Evolutionary conservation across 1,140 invertebrate species (phyloP), one percentile per base, ranked within the genome.

Genomic region (Lepidostoma basale): DNA sequence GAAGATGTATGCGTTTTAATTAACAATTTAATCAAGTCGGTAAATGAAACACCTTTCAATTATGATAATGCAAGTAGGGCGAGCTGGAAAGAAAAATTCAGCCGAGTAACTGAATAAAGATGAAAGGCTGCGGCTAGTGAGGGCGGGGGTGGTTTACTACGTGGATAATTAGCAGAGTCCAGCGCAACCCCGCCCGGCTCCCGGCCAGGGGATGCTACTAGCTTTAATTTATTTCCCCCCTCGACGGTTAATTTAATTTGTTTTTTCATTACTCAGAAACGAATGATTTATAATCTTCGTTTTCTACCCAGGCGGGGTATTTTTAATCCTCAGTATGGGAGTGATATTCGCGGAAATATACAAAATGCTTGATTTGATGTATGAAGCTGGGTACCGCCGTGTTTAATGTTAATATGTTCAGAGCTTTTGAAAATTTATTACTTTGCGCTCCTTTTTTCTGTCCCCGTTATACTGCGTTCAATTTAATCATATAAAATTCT

Each of bases 191-290:
- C n/a, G 10, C 28, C 52, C 4, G 45, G 45, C 22, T 49, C 22
- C 22, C 4, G 52, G 28, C 2, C 12, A 33, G 14, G 52, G 52
- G 52, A 12, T 56, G 28, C 22, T 28, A 30, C 28, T 30, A 23
- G 18, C 45, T 30, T 33, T 54, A 28, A 54, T 60, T 60, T 42
- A 40, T 60, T 60, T 42, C 22, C 14, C 25, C 36, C 39, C 56
- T 22, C 16, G 56, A n/a, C 14, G 56, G 36, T 60, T 60, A 42
- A 60, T 60, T 60, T 42, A 20, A 60, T 60, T 60, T 60, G 39
- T 60, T 60, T 60, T 59, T 60, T 60, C 56, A 60, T 60, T 60
- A 60, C 56, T 60, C 56, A 42, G 25, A 44, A 60, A 14, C 8
- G 12, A 60, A 40, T 60, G 39, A 60, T 60, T 60, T 26, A 60